Base-by-base conservation (phyloP, 2,797 vertebrate species). In the Rhinella marina region DNA sequence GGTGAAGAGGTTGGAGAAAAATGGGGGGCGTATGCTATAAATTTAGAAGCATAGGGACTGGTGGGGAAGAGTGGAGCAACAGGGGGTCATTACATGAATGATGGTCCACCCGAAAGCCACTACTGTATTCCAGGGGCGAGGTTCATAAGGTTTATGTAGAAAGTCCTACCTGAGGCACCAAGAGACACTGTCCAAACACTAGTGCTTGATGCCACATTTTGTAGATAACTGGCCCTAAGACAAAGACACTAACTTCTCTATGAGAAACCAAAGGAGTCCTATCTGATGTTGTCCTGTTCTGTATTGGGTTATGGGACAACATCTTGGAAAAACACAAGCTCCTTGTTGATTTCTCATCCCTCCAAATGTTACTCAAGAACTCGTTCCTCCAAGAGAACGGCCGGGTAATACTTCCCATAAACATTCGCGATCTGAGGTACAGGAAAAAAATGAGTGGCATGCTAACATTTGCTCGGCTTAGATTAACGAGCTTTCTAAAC, bases 401-500 rank as follows among this genome's bases (percentile, higher is more conserved):
- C 41, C 21, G 68, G 79, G 83, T 66, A 82, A 86, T 52, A 57
- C 50, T 54, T 68, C 48, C 79, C 52, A 70, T 86, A 86, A 82
- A 86, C 84, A 82, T 86, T 61, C 82, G 82, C 84, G 57, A 32
- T 50, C 84, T 82, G 84, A 27, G 70, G 83, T 76, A 85, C 66
- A 21, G 88, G 88, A 86, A 86, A 41, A 41, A 41, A 86, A 89
- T 82, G 84, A 82, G 80, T 27, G 78, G 78, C 78, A 66, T 76
- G 57, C 66, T 81, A 88, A 88, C 82, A 82, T 79, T 84, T 9
- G 84, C 88, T 82, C 57, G 85, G 79, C 88, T 27, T 41, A 72
- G 85, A 82, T 86, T 78, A 86, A 70, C 57, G 66, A 19, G 50
- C 78, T 41, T 25, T 86, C 68, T 29, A 86, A 75, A 82, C 88